A percentile compares a stretch with the other conserved stretches of the same genome.
Evolutionary conservation across 2,113 vertebrate genomes (phyloP).

Genomic region (Empidonax alnorum): DNA sequence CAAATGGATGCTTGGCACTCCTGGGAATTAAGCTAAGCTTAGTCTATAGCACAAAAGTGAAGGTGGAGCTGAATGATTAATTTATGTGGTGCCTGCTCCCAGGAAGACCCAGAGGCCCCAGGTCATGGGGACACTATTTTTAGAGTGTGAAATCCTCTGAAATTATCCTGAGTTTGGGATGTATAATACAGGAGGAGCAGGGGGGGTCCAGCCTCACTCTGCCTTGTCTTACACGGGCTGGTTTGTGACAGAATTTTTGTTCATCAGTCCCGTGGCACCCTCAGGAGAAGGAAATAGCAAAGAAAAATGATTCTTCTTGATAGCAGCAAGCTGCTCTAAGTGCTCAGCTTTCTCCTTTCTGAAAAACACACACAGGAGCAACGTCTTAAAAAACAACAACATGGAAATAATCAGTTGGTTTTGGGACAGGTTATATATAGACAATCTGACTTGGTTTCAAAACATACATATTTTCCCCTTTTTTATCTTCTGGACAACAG

Average conservation of each 20-base stretch:
- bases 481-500: background rate
- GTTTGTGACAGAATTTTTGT: background rate
- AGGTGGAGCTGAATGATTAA: background rate
- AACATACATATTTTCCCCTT: background rate
- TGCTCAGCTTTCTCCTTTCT: background rate
- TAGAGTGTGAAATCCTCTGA: background rate
- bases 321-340: background rate
- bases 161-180: conserved; percentile 4
- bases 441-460: background rate
- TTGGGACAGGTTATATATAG: background rate
- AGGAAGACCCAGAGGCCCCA: background rate
- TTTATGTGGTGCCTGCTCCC: background rate
- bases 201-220: background rate
- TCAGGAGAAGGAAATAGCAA: background rate
- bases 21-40: background rate
- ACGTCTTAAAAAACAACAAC: fast-evolving
- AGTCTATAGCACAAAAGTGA: background rate
- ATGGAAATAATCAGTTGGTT: background rate
- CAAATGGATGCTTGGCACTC: background rate
- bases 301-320: background rate
- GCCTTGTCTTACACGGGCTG: background rate
- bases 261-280: background rate
- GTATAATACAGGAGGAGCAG: conserved; percentile 6
- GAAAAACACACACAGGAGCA: background rate
- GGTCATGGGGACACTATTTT: background rate